Evolutionary conservation across 2,113 vertebrate genomes (phyloP).

Genomic region (Hemiprocne comata): DNA sequence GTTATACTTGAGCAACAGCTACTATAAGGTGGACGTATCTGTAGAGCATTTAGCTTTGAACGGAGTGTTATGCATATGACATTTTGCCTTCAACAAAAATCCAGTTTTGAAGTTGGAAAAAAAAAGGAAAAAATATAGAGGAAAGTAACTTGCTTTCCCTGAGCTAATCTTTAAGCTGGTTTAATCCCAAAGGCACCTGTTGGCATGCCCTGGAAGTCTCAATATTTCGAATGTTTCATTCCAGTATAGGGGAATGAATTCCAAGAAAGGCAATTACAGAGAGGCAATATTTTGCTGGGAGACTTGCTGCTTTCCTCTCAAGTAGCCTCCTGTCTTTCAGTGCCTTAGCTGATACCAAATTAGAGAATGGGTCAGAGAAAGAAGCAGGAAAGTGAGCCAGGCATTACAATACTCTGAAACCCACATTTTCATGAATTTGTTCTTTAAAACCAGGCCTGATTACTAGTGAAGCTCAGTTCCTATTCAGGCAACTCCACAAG

Average conservation of each 20-base stretch:
- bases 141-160: not conserved
- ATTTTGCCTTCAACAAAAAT: not conserved
- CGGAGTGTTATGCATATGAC: no score
- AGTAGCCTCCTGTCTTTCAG: not conserved
- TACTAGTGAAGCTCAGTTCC: not conserved
- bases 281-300: not conserved
- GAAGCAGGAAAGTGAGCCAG: not conserved
- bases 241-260: not conserved
- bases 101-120: no score
- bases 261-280: not conserved
- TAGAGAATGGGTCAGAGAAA: not conserved
- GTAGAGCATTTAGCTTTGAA: not conserved
- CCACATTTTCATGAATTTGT: not conserved
- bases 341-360: not conserved
- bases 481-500: not conserved
- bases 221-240: not conserved
- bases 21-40: rapidly evolving
- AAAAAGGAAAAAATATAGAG: no score
- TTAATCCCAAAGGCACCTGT: not conserved
- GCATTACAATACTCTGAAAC: not conserved
- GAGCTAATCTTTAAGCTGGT: not conserved
- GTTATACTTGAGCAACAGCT: not conserved
- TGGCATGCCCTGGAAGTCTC: not conserved
- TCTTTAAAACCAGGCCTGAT: not conserved
- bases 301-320: not conserved